Evolutionary conservation across 2,113 vertebrate genomes (phyloP), one percentile per base, ranked within the genome.

Genomic region (rabbit (Oryctolagus cuniculus)): DNA sequence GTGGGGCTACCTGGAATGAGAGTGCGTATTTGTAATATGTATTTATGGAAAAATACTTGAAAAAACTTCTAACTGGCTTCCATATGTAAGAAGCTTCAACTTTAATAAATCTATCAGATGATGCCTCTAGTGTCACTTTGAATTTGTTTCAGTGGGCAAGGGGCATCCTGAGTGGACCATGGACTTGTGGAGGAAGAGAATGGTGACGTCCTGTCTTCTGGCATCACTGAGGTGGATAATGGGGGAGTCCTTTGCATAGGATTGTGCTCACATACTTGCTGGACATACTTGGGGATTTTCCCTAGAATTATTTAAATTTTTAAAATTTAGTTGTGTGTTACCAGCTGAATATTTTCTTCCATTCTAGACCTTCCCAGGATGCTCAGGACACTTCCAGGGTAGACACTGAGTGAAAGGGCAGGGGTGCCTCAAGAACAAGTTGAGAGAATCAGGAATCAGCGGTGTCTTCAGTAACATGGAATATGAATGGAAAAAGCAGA

Each of bases 221-320:
- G 53, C 17, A 22, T 51, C 24, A 11, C 22, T 34, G 22, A 16
- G 29, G 17, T 58, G 7, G 55, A 13, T 13, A 17, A 4, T 58
- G 38, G 38, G 55, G 55, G 55, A 58, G 38, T 49, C 19, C 17
- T 49, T 8, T 8, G 0, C 11, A 4, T 1, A 2, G 10, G 10
- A 27, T 2, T 44, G 24, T 51, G 73, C 25, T 90, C 16, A 44
- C 3, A 64, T 61, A 10, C 22, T 6, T 27, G 11, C 36, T 72
- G 73, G 34, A 29, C 38, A 31, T n/a, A 73, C 38, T 38, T 8
- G 61, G n/a, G 24, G 53, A 17, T 6, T 0, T 0, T 21, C 53
- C 92, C 61, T 92, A n/a, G 66, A 85, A 25, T 34, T 66, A 38
- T 24, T 34, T 1, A 7, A 29, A 53, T 29, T 21, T 0, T 0